A percentile compares a stretch with the other conserved stretches of the same genome.
Conservation (phyloP, 1,140 invertebrate genomes). For the Centruroides sculpturatus region DNA sequence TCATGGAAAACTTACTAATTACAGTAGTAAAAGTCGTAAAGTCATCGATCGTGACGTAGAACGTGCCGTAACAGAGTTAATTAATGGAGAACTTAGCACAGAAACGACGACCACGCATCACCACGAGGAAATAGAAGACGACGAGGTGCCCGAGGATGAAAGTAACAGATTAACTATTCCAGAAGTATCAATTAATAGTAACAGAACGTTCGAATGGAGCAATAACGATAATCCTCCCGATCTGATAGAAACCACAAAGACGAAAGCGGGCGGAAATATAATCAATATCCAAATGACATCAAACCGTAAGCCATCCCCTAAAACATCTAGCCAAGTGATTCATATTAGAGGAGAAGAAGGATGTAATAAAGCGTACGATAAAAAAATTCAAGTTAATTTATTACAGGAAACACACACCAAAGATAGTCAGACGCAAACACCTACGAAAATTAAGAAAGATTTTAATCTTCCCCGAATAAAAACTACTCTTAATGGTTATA, state of each 20-base stretch:
- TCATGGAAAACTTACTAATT: slow-evolving; percentile 12
- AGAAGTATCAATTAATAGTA: slow-evolving; percentile 34
- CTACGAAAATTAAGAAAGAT: too few relatives aligned
- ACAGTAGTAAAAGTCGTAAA: slow-evolving; percentile 42
- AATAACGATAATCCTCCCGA: neutral
- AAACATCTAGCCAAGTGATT: too few relatives aligned
- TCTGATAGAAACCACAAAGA: neutral
- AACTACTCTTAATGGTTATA: too few relatives aligned
- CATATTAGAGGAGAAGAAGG: too few relatives aligned
- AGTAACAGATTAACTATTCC: slow-evolving; percentile 29
- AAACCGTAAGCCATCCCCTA: neutral
- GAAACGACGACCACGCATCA: slow-evolving; percentile 39
- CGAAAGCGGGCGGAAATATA: neutral
- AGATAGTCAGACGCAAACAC: too few relatives aligned
- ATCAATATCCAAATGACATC: slow-evolving; percentile 1
- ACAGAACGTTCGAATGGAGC: slow-evolving; percentile 36
- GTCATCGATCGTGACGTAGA: slow-evolving; percentile 57
- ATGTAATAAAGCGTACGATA: too few relatives aligned
- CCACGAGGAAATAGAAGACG: slow-evolving; percentile 41
- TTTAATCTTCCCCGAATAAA: too few relatives aligned
- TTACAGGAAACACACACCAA: too few relatives aligned
- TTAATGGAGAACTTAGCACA: slow-evolving; percentile 65
- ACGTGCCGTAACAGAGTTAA: slow-evolving; percentile 10
- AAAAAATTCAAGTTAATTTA: too few relatives aligned
- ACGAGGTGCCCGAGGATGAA: slow-evolving; percentile 29